Evolutionary conservation across 2,797 vertebrate species (phyloP).

Genomic region (Eulemur mongoz): DNA sequence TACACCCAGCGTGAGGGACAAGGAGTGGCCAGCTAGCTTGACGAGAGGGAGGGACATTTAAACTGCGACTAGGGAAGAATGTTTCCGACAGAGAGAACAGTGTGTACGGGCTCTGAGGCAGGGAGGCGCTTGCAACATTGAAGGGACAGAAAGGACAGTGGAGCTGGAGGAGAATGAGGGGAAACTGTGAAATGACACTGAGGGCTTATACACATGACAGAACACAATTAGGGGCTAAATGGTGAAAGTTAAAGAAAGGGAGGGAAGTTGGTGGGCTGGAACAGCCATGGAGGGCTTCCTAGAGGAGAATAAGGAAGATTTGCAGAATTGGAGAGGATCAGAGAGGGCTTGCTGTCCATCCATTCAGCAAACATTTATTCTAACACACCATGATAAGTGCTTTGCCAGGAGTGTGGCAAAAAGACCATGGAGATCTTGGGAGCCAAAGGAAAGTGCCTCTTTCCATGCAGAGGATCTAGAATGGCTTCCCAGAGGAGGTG

Average conservation of each 20-base stretch:
- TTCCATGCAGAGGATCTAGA: background rate
- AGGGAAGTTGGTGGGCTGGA: background rate
- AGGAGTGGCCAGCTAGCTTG: background rate
- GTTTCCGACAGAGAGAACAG: background rate
- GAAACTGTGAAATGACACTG: background rate
- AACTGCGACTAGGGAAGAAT: background rate
- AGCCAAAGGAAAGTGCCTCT: background rate
- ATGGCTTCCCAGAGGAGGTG: background rate
- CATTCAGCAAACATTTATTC: background rate
- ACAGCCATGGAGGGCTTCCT: background rate
- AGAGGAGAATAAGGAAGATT: background rate
- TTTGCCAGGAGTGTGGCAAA: background rate
- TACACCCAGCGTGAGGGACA: background rate
- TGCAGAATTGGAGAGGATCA: background rate
- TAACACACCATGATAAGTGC: background rate
- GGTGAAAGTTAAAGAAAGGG: background rate
- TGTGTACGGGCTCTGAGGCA: background rate
- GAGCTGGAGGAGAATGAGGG: background rate
- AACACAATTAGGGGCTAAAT: background rate
- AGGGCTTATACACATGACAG: background rate
- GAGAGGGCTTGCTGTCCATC: background rate
- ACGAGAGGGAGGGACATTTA: background rate
- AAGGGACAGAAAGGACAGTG: background rate
- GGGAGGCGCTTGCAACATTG: background rate
- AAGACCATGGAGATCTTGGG: background rate